A percentile compares a stretch with the other conserved stretches of the same genome.
These are phyloP conservation scores for Limnephilus rhombicus DNA, from an alignment of 2,888 invertebrate genomes.

Conservation along the genomic window DNA sequence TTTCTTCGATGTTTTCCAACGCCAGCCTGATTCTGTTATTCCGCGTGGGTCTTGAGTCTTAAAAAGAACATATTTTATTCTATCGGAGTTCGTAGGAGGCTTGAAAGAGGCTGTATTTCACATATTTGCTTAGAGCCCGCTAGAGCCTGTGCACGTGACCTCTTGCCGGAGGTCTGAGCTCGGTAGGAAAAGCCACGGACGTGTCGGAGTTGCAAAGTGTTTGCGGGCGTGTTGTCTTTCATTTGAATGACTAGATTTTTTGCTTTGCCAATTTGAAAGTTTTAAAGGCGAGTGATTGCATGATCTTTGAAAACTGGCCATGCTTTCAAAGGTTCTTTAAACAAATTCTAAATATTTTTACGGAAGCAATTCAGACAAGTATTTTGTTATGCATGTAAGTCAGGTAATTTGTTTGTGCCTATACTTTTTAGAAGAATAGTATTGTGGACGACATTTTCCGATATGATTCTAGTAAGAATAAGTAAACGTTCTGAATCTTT, in stretches of 20 bases:
- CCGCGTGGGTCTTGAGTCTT: background rate
- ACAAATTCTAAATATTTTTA: too few species aligned
- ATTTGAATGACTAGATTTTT: background rate
- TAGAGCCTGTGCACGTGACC: conserved; percentile 52
- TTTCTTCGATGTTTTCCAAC: background rate
- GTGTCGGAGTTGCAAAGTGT: conserved; percentile 39
- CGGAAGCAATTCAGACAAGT: too few species aligned
- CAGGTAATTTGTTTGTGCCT: too few species aligned
- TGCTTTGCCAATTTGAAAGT: background rate
- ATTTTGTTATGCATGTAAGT: too few species aligned
- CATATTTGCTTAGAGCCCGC: conserved; percentile 60
- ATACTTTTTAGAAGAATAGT: too few species aligned
- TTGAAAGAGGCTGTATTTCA: conserved; percentile 56
- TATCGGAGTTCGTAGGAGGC: conserved; percentile 21
- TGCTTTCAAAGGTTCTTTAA: too few species aligned
- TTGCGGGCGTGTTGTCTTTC: background rate
- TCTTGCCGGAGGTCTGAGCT: conserved; percentile 45
- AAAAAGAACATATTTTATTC: conserved; percentile 46
- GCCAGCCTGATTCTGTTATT: conserved; percentile 6
- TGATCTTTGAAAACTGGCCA: background rate
- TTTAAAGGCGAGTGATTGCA: background rate
- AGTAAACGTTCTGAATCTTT: too few species aligned
- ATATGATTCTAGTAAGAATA: too few species aligned
- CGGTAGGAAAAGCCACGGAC: conserved; percentile 42
- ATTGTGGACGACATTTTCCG: too few species aligned